Evolutionary conservation across 2,797 vertebrate genomes (phyloP).

Genomic region (Chelmon rostratus): DNA sequence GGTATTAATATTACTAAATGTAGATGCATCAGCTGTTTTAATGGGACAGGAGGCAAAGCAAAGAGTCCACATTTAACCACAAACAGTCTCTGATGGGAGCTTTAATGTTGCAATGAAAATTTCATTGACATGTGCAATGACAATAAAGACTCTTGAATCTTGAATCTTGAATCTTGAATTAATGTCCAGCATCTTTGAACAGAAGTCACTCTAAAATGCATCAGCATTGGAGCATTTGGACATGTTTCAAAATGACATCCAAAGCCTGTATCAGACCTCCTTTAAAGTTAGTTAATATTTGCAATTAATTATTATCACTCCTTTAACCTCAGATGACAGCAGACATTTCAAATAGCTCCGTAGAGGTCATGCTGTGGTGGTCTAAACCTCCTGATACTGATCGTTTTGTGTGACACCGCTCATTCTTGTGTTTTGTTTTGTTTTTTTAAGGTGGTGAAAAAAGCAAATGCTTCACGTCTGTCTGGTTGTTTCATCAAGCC

Average conservation of each 20-base stretch:
- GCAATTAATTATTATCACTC: neutral
- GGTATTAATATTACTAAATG: neutral
- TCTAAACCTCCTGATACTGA: neutral
- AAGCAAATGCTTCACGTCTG: slow-evolving; percentile 14
- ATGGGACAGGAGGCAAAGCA: neutral
- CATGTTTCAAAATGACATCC: neutral
- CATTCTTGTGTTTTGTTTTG: slow-evolving; percentile 5
- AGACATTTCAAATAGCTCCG: neutral
- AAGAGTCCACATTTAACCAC: neutral
- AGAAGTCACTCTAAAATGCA: slow-evolving; percentile 6
- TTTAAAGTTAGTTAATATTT: neutral
- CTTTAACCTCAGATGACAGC: neutral
- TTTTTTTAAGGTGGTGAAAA: neutral
- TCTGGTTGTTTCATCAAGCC: slow-evolving; percentile 51
- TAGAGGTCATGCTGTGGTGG: neutral
- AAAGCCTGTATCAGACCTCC: neutral
- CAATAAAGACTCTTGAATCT: no score
- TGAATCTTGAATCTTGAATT: no score
- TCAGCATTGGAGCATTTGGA: neutral
- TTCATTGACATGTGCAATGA: no score
- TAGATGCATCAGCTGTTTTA: neutral
- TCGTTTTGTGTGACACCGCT: neutral
- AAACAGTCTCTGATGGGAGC: neutral
- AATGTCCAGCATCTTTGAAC: neutral
- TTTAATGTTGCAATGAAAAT: no score